phyloP scores from a whole-genome alignment of 2,113 vertebrate species.

The Myotis yumanensis region DNA sequence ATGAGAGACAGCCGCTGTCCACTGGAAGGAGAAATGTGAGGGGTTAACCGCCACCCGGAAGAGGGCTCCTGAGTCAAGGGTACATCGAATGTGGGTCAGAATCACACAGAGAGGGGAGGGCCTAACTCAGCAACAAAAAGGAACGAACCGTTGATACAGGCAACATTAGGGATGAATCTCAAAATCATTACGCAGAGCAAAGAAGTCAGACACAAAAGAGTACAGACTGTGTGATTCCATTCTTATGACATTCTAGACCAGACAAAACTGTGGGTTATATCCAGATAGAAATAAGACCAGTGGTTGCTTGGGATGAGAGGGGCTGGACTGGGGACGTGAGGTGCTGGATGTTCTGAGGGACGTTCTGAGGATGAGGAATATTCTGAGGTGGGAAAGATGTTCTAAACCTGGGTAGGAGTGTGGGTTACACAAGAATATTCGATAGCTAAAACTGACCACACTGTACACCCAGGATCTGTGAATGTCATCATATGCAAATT shows the following conservation, averaged over 20 bases:
- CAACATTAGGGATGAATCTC: no score
- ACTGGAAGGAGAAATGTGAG: background rate
- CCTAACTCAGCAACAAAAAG: background rate
- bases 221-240: background rate
- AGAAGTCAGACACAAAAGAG: background rate
- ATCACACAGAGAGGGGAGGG: background rate
- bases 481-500: background rate
- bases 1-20: background rate
- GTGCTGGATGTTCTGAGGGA: background rate
- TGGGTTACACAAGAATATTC: background rate
- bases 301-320: background rate
- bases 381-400: background rate
- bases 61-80: background rate
- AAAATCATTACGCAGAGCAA: background rate
- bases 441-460: background rate
- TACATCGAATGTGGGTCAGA: background rate
- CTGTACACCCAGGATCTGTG: background rate
- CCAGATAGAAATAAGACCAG: background rate
- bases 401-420: background rate
- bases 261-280: background rate
- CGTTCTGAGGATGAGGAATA: background rate
- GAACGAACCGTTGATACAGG: background rate
- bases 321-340: background rate
- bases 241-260: background rate
- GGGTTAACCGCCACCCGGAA: background rate